Evolutionary conservation across 2,113 vertebrate genomes (phyloP), one percentile per base, ranked within the genome.

Genomic region (Thermophis baileyi): DNA sequence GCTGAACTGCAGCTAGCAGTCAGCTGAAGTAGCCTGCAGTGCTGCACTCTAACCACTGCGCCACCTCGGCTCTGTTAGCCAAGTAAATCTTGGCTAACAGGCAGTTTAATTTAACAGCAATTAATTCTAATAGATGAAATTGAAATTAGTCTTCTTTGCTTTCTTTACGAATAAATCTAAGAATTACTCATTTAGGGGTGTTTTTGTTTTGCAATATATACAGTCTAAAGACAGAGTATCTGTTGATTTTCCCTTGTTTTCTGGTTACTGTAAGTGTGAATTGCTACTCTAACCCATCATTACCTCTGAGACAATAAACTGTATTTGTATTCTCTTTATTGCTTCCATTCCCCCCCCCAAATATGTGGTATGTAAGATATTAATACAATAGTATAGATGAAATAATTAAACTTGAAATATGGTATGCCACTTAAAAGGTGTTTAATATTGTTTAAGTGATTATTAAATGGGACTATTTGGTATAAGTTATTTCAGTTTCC

Each of bases 371-470:
- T 95, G 63, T 11, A 97, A 93, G 44, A 92, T 3, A 94, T 97
- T 63, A 95, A 87, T 86, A 93, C 93, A 95, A 97, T 93, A 1
- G 10, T 85, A 88, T 90, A 27, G 12, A 94, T 94, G 90, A 97
- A 93, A 93, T 95, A 96, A 97, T 97, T 96, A 97, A 95, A 93
- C 87, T 94, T 97, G 85, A 95, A 89, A 94, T 97, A 91, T 3
- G 92, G 91, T 92, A 96, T 96, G 89, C 30, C 94, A 40, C 95
- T 97, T 97, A 96, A 97, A 96, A 96, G 95, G 95, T 96, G 96
- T 85, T 90, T 95, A 96, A 93, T 97, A 97, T 97, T 96, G 97
- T 97, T 97, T 95, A 96, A 93, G 91, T 86, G 96, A 96, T 97
- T 97, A 97, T 97, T 96, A 95, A 95, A 96, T 94, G 94, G 95